phyloP scores from a whole-genome alignment of 2,888 invertebrate genomes.

The Craniophora ligustri region DNA sequence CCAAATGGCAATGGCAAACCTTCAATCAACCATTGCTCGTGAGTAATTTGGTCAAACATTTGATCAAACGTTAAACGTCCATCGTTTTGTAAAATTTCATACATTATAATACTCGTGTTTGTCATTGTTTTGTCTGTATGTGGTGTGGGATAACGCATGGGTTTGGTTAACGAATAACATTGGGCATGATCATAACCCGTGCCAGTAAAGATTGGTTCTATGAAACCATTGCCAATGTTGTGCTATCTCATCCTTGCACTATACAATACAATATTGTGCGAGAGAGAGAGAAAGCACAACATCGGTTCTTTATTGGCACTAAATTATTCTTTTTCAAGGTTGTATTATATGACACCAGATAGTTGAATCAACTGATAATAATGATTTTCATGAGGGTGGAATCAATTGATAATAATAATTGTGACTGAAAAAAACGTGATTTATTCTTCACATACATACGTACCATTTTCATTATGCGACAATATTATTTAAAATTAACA shows the following conservation, averaged over 20 bases:
- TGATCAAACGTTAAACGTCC: constrained; percentile 44
- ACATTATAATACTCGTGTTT: constrained; percentile 7
- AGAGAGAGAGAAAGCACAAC: no score
- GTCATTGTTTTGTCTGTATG: constrained; percentile 20
- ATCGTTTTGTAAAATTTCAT: constrained; percentile 20
- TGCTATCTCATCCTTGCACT: no score
- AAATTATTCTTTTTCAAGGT: constrained; percentile 20
- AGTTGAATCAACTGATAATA: constrained; percentile 3
- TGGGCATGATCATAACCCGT: no score
- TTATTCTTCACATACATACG: constrained; percentile 14
- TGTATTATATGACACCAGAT: constrained; percentile 6
- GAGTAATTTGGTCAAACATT: constrained; percentile 68
- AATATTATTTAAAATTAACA: neutral
- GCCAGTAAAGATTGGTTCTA: no score
- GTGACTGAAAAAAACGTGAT: constrained; percentile 27
- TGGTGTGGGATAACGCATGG: constrained; percentile 48
- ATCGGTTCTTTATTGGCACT: no score
- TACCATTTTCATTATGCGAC: constrained; percentile 2
- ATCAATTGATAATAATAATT: constrained; percentile 2
- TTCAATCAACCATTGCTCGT: constrained; percentile 83
- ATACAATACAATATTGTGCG: no score
- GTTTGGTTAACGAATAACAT: constrained; percentile 48
- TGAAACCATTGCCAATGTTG: no score
- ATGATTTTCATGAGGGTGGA: neutral
- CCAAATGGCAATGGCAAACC: constrained; percentile 79